These are phyloP conservation scores for Idaea straminata DNA, from an alignment of 2,888 invertebrate species.

Conservation along the genomic window DNA sequence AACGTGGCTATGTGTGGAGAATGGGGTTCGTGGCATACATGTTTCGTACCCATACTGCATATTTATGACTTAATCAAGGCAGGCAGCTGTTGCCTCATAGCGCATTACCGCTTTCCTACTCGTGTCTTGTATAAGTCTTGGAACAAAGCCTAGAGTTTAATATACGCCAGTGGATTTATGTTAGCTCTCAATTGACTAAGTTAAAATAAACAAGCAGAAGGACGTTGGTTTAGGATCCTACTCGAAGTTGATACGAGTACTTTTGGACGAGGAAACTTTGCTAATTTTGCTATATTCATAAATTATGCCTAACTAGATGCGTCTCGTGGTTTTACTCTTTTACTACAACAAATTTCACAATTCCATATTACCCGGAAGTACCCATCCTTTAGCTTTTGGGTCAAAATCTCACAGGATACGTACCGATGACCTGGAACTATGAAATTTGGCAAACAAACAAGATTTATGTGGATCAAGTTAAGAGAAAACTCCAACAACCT, in stretches of 20 bases:
- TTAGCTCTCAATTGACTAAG: slow-evolving; percentile 17
- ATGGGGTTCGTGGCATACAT: slow-evolving; percentile 35
- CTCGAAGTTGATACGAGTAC: not conserved
- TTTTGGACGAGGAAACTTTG: not conserved
- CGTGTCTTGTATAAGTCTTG: slow-evolving; percentile 44
- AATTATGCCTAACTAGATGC: not conserved
- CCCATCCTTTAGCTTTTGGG: no score
- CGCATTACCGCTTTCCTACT: slow-evolving; percentile 41
- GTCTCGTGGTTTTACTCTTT: not conserved
- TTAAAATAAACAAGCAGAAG: slow-evolving; percentile 10
- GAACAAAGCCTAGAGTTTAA: slow-evolving; percentile 45
- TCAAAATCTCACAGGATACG: no score
- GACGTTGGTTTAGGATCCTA: not conserved
- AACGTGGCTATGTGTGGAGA: slow-evolving; percentile 34
- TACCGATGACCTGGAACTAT: no score
- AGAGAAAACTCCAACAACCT: no score
- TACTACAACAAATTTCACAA: no score
- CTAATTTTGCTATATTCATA: not conserved
- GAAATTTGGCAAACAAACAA: no score
- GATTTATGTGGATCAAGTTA: no score
- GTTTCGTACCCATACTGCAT: slow-evolving; percentile 49
- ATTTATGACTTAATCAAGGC: slow-evolving; percentile 57
- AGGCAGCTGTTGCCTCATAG: slow-evolving; percentile 48
- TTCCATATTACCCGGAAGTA: no score
- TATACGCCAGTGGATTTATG: slow-evolving; percentile 41